A percentile compares a stretch with the other conserved stretches of the same genome.
Conservation (phyloP, 2,113 vertebrate genomes). For the Etheostoma cragini region DNA sequence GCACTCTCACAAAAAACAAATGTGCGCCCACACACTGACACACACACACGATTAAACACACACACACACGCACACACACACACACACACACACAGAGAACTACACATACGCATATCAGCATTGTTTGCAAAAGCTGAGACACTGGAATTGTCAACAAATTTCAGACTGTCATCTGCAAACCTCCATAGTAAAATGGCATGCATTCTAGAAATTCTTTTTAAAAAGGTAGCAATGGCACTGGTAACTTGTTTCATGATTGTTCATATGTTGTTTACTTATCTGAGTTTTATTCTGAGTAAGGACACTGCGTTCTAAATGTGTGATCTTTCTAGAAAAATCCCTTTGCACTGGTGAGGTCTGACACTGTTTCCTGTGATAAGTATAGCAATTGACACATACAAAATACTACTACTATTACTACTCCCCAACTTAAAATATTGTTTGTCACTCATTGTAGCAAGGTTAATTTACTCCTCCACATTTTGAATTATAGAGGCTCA, state of each 20-base stretch:
- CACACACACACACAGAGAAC: slow-evolving; percentile 46
- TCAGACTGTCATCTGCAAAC: slow-evolving; percentile 74
- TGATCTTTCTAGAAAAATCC: slow-evolving; percentile 83
- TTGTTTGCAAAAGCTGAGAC: slow-evolving; percentile 73
- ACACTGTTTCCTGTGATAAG: slow-evolving; percentile 80
- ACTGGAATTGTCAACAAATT: slow-evolving; percentile 74
- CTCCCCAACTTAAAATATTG: slow-evolving; percentile 77
- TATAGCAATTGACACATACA: slow-evolving; percentile 71
- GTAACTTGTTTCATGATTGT: slow-evolving; percentile 82
- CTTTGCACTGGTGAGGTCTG: slow-evolving; percentile 83
- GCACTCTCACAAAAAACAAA: slow-evolving; percentile 66
- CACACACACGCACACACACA: slow-evolving; percentile 43
- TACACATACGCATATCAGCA: slow-evolving; percentile 54
- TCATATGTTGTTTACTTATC: slow-evolving; percentile 82
- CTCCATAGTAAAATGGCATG: slow-evolving; percentile 85
- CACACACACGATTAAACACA: slow-evolving; percentile 38
- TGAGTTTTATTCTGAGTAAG: slow-evolving; percentile 77
- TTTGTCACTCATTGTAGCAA: slow-evolving; percentile 82
- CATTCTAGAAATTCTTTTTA: slow-evolving; percentile 83
- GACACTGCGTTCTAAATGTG: slow-evolving; percentile 84
- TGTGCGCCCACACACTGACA: slow-evolving; percentile 38
- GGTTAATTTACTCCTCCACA: slow-evolving; percentile 85
- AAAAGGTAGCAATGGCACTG: slow-evolving; percentile 82
- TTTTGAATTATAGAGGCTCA: slow-evolving; percentile 82
- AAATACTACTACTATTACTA: slow-evolving; percentile 57